Conservation (phyloP, 2,888 invertebrate species). For the Amblyjoppa fuscipennis region DNA sequence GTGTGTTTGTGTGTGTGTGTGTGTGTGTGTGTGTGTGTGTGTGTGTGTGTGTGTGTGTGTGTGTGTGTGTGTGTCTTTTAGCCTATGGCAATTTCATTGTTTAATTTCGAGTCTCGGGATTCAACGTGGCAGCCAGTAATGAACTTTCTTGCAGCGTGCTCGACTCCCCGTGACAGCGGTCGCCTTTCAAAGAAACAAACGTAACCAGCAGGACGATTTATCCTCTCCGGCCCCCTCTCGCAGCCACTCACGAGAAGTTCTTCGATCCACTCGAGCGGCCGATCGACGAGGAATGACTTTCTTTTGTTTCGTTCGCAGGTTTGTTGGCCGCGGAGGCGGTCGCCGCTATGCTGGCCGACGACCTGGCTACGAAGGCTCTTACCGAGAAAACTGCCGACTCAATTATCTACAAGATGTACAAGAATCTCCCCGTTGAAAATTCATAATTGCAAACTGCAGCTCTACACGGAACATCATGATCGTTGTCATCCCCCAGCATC, state of each 20-base stretch:
- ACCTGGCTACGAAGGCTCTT: slow-evolving; percentile 81
- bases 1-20: too few relatives aligned
- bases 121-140: slow-evolving; percentile 30
- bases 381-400: slow-evolving; percentile 80
- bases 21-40: neutral
- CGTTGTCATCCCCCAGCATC: slow-evolving; percentile 20
- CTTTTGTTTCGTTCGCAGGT: slow-evolving; percentile 75
- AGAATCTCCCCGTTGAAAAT: slow-evolving; percentile 77
- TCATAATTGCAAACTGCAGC: slow-evolving; percentile 44
- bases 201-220: slow-evolving; percentile 10
- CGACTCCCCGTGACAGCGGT: slow-evolving; percentile 32
- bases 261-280: slow-evolving; percentile 13
- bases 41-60: too few relatives aligned
- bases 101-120: slow-evolving; percentile 13
- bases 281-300: slow-evolving; percentile 47
- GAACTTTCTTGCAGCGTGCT: slow-evolving; percentile 44
- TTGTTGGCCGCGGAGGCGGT: slow-evolving; percentile 83
- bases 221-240: neutral
- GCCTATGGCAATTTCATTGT: slow-evolving; percentile 20
- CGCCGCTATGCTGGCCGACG: slow-evolving; percentile 83
- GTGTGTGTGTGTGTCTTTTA: neutral
- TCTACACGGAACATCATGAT: neutral
- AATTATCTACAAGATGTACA: slow-evolving; percentile 82
- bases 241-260: neutral
- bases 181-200: slow-evolving; percentile 9